These are phyloP conservation scores for Dryomyza anilis DNA, from an alignment of 2,888 invertebrate genomes.

Conservation along the genomic window DNA sequence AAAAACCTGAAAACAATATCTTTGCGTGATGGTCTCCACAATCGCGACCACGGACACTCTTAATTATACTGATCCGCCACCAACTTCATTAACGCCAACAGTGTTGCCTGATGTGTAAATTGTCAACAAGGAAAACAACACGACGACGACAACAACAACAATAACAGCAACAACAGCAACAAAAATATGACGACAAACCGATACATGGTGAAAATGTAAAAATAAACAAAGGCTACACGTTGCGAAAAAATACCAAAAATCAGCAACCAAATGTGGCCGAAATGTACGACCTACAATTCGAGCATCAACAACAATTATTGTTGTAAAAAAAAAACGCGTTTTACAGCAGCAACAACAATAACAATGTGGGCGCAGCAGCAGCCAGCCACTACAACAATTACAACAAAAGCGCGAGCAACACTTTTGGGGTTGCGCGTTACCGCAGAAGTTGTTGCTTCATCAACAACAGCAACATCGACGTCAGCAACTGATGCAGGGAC, in stretches of 20 bases:
- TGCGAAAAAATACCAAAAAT: constrained; percentile 57
- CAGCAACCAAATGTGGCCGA: constrained; percentile 54
- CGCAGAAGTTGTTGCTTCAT: constrained; percentile 43
- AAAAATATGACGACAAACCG: constrained; percentile 18
- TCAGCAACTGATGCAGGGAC: background rate
- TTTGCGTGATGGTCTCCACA: no score
- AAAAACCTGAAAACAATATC: no score
- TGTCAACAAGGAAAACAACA: constrained; percentile 9
- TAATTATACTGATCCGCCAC: constrained; percentile 22
- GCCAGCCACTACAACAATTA: background rate
- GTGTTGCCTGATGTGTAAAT: constrained; percentile 17
- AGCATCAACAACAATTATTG: constrained; percentile 24
- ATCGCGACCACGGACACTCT: constrained; percentile 15
- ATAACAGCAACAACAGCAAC: constrained; percentile 7
- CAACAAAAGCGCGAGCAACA: constrained; percentile 30
- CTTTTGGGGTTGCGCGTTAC: constrained; percentile 39
- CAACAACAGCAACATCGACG: background rate
- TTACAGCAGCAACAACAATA: background rate
- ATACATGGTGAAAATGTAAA: constrained; percentile 15
- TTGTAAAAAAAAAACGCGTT: constrained; percentile 10
- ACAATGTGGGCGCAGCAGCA: background rate
- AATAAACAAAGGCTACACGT: constrained; percentile 29
- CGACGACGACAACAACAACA: constrained; percentile 8
- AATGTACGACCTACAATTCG: constrained; percentile 32
- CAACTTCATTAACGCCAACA: constrained; percentile 45